Evolutionary conservation across 2,113 vertebrate genomes (phyloP).

Genomic region (Prolemur simus): DNA sequence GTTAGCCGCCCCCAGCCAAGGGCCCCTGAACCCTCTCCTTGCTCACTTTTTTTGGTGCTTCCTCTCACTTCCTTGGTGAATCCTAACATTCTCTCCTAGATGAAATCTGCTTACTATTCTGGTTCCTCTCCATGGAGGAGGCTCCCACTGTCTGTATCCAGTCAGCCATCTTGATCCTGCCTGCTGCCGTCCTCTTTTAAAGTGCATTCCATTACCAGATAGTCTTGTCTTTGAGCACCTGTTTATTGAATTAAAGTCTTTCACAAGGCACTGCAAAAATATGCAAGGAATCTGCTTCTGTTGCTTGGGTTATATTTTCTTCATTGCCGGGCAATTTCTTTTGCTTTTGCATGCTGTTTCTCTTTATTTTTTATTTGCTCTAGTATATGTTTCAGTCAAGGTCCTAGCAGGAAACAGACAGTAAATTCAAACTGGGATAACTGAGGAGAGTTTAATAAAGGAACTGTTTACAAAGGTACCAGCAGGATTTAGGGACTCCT

Average conservation of each 20-base stretch:
- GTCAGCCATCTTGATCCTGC: too few relatives aligned
- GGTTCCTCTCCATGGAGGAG: too few relatives aligned
- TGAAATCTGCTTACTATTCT: too few relatives aligned
- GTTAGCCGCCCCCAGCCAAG: too few relatives aligned
- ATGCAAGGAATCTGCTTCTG: background rate
- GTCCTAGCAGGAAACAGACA: background rate
- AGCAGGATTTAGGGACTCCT: background rate
- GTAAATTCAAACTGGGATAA: background rate
- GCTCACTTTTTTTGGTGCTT: too few relatives aligned
- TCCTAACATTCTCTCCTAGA: too few relatives aligned
- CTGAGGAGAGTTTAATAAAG: background rate
- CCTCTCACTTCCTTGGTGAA: too few relatives aligned
- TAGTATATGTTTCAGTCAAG: background rate
- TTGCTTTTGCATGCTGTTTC: background rate
- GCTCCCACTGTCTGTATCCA: too few relatives aligned
- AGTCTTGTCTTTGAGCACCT: background rate
- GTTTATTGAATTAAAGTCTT: background rate
- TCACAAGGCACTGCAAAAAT: background rate
- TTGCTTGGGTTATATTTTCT: background rate
- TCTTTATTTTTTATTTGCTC: background rate
- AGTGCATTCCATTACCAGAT: background rate
- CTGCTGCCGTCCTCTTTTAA: background rate
- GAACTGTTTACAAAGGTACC: background rate
- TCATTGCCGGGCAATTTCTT: background rate
- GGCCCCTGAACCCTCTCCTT: too few relatives aligned